Evolutionary conservation across 2,888 invertebrate species (phyloP).

Genomic region (Melanchra persicariae): DNA sequence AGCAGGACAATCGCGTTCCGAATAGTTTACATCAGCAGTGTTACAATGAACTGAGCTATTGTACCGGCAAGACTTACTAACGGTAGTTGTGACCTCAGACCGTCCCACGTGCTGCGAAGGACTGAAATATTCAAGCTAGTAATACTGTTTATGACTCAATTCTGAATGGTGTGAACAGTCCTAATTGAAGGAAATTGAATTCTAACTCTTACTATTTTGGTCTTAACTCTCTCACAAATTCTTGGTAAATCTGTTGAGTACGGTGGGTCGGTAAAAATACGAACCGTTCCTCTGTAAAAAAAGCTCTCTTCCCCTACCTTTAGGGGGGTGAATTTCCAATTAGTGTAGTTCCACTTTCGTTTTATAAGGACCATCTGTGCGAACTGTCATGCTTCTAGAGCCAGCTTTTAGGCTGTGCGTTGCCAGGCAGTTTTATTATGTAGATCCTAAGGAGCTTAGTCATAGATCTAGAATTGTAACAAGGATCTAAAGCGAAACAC

Average conservation of each 20-base stretch:
- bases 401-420: background rate
- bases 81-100: constrained; percentile 70
- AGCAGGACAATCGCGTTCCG: constrained; percentile 41
- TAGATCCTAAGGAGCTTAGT: background rate
- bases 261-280: too few species aligned
- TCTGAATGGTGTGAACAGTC: constrained; percentile 1
- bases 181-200: background rate
- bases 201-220: background rate
- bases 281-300: too few species aligned
- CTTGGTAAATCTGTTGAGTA: too few species aligned
- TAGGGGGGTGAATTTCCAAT: background rate
- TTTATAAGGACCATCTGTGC: background rate
- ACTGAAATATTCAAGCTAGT: constrained; percentile 33
- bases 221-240: too few species aligned
- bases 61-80: constrained; percentile 57
- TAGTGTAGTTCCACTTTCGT: background rate
- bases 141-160: constrained; percentile 41
- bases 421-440: background rate
- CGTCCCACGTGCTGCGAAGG: constrained; percentile 65
- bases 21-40: constrained; percentile 46
- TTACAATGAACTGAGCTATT: constrained; percentile 55
- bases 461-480: background rate
- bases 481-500: background rate
- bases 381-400: background rate
- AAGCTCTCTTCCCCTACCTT: background rate